Percentiles rank a stretch among this genome's conserved stretches.
phyloP scores from a whole-genome alignment of 2,888 invertebrate species.

The Leistus spinibarbis region DNA sequence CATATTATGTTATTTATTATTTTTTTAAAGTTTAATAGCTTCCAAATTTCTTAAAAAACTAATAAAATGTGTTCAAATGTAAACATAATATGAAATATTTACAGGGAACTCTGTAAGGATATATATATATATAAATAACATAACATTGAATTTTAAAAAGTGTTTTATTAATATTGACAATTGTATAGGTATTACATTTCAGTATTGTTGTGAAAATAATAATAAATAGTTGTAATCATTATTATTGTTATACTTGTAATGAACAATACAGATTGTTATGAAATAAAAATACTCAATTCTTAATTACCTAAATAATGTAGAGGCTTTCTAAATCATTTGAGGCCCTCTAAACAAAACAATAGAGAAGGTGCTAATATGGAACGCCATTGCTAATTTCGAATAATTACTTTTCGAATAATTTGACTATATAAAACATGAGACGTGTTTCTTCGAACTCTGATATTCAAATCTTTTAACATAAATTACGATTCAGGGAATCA shows the following conservation, averaged over 20 bases:
- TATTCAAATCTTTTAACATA: too few species aligned
- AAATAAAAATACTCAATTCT: conserved; percentile 1
- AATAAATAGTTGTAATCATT: neutral
- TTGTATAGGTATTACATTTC: neutral
- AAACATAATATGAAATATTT: neutral
- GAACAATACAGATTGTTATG: conserved; percentile 17
- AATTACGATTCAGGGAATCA: too few species aligned
- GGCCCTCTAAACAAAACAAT: neutral
- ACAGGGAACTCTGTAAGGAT: neutral
- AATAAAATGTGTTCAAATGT: neutral
- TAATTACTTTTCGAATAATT: too few species aligned
- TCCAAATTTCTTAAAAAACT: too few species aligned
- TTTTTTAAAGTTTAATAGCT: too few species aligned
- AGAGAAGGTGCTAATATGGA: too few species aligned
- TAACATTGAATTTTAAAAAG: neutral
- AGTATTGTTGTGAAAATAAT: neutral
- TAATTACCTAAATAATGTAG: neutral
- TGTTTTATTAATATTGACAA: neutral
- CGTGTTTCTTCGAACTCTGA: too few species aligned
- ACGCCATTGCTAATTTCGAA: too few species aligned
- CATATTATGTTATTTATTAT: too few species aligned
- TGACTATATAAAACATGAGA: too few species aligned
- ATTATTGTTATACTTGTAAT: conserved; percentile 15
- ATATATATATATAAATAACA: neutral
- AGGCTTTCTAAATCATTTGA: neutral